Evolutionary conservation across 2,888 invertebrate species (phyloP), one percentile per base, ranked within the genome.

Genomic region (Augiades crinisus): DNA sequence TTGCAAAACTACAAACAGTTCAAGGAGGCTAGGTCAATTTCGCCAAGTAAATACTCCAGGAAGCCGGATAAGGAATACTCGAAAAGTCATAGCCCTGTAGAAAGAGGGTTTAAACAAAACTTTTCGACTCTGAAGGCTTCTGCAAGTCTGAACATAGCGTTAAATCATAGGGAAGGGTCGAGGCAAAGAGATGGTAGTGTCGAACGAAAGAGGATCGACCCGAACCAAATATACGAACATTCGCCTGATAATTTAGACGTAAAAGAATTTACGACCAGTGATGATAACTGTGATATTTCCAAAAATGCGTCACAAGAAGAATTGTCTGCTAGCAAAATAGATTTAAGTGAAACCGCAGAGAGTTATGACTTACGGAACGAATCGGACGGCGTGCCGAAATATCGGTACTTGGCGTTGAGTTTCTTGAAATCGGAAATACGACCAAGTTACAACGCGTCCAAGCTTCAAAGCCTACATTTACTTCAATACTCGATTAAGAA

Each of bases 401-500:
- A 78, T 55, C 68, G 90, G 50, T 87, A 87, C 59, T 68, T 90
- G 57, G 81, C 88, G 5, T 67, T 92, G 8, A 91, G 81, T 58
- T 91, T 92, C 60, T 70, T 90, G 0, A 90, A 89, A 58, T 88
- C 88, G 1, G 95, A 95, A 68, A 91, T 95, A 41, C 91, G 93
- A 55, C 91, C 91, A 2, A 95, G 95, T 70, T 96, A 96, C 65
- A 92, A 92, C 34, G 91, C 95, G 4, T 91, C 91, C 1, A 94
- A 94, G 59, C 75, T 96, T n/a, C 91, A 93, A 49, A 92, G 91
- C 63, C 67, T 95, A 22, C 95, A 95, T 70, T 88, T 92, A 31
- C 75, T 94, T 10, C 95, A 95, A 85, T 92, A 95, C 58, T 91
- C 93, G 2, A 93, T 95, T 53, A 93, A 93, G 70, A 94, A 94